Conservation (phyloP, 35 echinoderm and acorn worm genomes). For the Lytechinus pictus region DNA sequence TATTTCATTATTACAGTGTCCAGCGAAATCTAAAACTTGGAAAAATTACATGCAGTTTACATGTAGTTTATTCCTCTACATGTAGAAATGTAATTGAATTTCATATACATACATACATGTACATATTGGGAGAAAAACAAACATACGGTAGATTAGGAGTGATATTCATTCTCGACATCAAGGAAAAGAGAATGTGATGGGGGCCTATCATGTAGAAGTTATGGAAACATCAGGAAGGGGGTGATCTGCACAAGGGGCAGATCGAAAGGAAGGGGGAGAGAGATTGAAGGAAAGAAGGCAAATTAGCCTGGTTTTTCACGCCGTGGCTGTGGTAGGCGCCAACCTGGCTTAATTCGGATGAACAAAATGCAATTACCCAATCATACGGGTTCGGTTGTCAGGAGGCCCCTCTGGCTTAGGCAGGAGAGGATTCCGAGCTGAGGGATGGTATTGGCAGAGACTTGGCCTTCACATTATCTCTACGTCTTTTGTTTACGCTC, state of each 20-base stretch:
- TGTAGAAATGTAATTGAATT: no score
- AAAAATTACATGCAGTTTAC: no score
- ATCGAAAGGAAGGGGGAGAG: not conserved
- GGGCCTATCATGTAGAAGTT: not conserved
- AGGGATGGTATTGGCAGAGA: conserved; percentile 14
- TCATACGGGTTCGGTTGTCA: conserved; percentile 53
- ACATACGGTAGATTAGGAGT: not conserved
- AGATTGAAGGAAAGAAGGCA: not conserved
- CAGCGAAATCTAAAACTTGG: no score
- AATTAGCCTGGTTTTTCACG: conserved; percentile 51
- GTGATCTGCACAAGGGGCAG: not conserved
- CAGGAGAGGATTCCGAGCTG: not conserved
- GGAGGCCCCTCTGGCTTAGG: conserved; percentile 24
- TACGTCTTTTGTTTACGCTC: conserved; percentile 28
- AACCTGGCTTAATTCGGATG: conserved; percentile 52
- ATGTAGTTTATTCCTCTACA: no score
- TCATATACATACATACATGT: not conserved
- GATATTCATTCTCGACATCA: not conserved
- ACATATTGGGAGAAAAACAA: not conserved
- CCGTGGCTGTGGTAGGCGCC: conserved; percentile 46
- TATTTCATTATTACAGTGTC: no score
- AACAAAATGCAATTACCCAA: conserved; percentile 58
- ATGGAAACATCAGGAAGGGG: not conserved
- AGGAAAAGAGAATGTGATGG: not conserved
- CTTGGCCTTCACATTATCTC: conserved; percentile 27